These are phyloP conservation scores for Callipepla californica DNA, from an alignment of 2,113 vertebrate species.

Conservation along the genomic window DNA sequence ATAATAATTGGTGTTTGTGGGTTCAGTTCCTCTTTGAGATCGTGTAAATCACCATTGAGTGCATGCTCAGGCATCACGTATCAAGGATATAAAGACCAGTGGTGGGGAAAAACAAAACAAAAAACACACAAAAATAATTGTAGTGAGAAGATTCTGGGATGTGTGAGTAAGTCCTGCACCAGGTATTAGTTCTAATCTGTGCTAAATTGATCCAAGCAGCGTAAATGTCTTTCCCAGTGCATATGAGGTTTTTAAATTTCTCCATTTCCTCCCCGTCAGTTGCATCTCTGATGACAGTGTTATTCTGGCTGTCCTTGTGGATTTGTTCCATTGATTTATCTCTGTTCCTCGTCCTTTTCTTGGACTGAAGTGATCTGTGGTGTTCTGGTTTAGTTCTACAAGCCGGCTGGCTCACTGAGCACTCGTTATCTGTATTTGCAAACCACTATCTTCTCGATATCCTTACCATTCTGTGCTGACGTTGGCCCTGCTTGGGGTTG, in stretches of 20 bases:
- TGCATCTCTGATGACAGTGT: background rate
- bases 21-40: background rate
- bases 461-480: background rate
- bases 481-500: background rate
- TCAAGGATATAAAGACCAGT: background rate
- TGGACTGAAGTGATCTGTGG: background rate
- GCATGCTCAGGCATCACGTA: background rate
- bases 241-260: background rate
- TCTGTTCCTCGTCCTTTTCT: background rate
- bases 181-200: background rate
- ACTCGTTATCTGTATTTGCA: background rate
- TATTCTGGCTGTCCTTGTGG: background rate
- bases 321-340: slow-evolving; percentile 5
- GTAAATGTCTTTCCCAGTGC: background rate
- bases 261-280: background rate
- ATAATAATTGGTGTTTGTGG: background rate
- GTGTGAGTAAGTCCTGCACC: slow-evolving; percentile 16
- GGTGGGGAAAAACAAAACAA: background rate
- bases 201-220: background rate
- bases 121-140: background rate
- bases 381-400: background rate
- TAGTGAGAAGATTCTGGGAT: background rate
- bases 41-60: background rate
- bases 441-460: background rate
- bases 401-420: background rate